Conservation (phyloP, 2,888 invertebrate genomes). For the Machimus rusticus region DNA sequence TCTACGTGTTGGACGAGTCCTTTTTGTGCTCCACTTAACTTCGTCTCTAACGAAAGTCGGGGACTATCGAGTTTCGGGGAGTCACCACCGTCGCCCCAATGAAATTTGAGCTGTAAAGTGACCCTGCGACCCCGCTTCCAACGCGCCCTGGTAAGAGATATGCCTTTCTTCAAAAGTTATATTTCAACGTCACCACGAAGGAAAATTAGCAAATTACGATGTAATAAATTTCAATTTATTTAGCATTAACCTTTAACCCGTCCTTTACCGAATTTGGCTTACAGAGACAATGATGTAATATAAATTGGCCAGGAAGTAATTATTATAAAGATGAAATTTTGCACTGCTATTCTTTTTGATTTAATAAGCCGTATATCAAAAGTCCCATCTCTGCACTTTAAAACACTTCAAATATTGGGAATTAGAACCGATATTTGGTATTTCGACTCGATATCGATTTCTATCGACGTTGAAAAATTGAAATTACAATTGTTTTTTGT, state of each 20-base stretch:
- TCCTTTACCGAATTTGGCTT: not conserved
- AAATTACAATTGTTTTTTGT: too few species aligned
- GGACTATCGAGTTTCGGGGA: not conserved
- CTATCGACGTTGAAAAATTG: too few species aligned
- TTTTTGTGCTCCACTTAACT: not conserved
- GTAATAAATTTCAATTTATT: not conserved
- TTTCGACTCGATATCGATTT: too few species aligned
- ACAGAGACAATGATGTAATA: not conserved
- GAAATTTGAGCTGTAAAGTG: not conserved
- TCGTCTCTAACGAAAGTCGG: not conserved
- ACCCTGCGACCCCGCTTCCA: not conserved
- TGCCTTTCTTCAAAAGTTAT: not conserved
- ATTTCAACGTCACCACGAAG: not conserved
- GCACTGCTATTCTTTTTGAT: not conserved
- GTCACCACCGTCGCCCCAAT: not conserved
- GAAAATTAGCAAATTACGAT: not conserved
- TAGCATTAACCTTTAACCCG: not conserved
- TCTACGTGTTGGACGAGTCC: conserved; percentile 12
- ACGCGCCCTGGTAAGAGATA: not conserved
- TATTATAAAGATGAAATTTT: not conserved
- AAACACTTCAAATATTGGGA: too few species aligned
- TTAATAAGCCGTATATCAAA: too few species aligned
- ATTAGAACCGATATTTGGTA: too few species aligned
- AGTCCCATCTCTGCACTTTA: too few species aligned
- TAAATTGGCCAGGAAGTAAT: not conserved